Evolutionary conservation across 2,113 vertebrate genomes (phyloP).

Genomic region (Alligator mississippiensis): DNA sequence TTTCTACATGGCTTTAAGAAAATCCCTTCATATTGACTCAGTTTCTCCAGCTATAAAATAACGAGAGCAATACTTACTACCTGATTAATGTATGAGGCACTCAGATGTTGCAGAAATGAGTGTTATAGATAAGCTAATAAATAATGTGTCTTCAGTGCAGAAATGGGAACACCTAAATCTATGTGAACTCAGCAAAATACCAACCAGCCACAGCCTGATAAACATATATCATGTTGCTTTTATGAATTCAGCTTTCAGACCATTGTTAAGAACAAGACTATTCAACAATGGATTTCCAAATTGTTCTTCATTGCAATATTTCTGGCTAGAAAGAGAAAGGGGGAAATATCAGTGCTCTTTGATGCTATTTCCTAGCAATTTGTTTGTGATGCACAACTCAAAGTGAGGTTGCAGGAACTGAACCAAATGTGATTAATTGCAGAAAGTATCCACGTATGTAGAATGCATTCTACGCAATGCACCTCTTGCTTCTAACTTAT

Average conservation of each 20-base stretch:
- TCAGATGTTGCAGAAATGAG: not conserved
- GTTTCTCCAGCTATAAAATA: not conserved
- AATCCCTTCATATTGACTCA: not conserved
- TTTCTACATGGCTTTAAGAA: not conserved
- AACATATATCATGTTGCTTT: not conserved
- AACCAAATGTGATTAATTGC: constrained; percentile 34
- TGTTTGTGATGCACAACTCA: not conserved
- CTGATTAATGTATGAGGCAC: not conserved
- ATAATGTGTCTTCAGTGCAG: not conserved
- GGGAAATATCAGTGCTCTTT: not conserved
- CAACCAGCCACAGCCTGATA: not conserved
- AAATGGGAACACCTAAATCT: not conserved
- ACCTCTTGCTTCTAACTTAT: not conserved
- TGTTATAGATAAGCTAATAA: not conserved
- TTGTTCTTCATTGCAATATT: not conserved
- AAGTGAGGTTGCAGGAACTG: not conserved
- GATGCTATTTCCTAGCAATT: not conserved
- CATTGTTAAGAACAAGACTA: constrained; percentile 7
- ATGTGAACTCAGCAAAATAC: constrained; percentile 15
- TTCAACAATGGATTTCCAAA: constrained; percentile 33
- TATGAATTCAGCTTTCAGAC: not conserved
- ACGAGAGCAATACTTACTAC: not conserved
- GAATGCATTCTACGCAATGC: not conserved
- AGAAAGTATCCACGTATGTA: not conserved
- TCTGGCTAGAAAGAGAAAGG: constrained; percentile 9